Evolutionary conservation across 2,113 vertebrate genomes (phyloP).

Genomic region (Podarcis muralis): DNA sequence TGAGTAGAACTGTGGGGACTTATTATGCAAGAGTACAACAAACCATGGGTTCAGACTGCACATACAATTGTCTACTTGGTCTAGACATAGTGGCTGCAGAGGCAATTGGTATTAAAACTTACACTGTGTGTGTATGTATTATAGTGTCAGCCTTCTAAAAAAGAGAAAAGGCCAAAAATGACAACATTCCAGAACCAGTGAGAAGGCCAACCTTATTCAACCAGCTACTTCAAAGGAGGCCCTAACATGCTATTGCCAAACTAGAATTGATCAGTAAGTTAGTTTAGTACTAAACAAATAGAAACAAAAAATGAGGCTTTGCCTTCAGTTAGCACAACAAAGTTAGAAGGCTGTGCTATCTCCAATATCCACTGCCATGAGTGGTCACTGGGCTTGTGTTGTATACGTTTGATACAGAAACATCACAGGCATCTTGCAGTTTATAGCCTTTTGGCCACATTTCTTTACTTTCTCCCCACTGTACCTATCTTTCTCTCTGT

Average conservation of each 20-base stretch:
- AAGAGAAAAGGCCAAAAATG: neutral
- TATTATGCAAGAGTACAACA: neutral
- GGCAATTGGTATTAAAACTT: neutral
- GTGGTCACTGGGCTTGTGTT: no score
- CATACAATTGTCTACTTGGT: neutral
- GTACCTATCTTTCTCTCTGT: no score
- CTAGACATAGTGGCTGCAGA: neutral
- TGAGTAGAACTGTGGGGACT: neutral
- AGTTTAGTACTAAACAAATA: neutral
- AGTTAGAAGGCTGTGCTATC: neutral
- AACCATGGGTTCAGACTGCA: neutral
- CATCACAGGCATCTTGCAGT: neutral
- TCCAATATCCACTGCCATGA: neutral
- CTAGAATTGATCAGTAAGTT: neutral
- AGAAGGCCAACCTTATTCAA: neutral
- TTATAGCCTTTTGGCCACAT: neutral
- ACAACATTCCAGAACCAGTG: neutral
- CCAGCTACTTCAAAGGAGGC: neutral
- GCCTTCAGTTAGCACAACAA: neutral
- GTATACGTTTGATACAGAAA: no score
- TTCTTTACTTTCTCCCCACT: neutral
- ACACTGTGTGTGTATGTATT: neutral
- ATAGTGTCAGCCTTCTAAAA: neutral
- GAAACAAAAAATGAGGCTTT: neutral
- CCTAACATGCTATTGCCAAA: neutral